Base-by-base conservation (phyloP, 1,140 invertebrate genomes). In the Steinernema feltiae region DNA sequence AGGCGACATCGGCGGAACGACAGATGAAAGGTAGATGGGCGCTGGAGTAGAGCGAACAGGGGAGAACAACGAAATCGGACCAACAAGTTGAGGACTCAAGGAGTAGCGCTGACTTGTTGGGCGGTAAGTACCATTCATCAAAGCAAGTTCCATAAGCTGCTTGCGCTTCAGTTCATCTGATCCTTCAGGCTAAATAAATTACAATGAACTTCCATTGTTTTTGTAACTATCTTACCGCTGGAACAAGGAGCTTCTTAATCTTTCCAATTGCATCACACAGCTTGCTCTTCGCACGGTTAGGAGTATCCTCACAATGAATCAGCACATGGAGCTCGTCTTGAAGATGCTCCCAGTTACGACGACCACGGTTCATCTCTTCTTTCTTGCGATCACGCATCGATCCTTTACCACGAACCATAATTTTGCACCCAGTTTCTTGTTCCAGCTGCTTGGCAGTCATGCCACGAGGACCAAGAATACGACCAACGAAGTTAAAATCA, bases 361-460 rank as follows among this genome's bases (percentile, higher is more conserved):
- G 99, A 74, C 97, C 97, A 86, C 94, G 91, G 89, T 98, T 98
- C 84, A 93, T 92, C 88, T 98, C 95, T 89, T 99, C 97, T 93
- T 98, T 98, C 89, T 96, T 95, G 90, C 98, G 98, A 87, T 99
- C 96, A 87, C 97, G 91, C 96, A 99, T 99, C 48, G 95, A 98
- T n/a, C 97, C 97, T 88, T 97, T 96, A 84, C 97, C 97, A 89
- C 97, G 91, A 77, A 99, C 95, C 96, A 99, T 99, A 82, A 99
- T 98, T 91, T 98, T 99, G 89, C 97, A 99, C 83, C 96, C 95
- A 82, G 97, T 99, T 90, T 98, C 96, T 88, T 97, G 93, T 89
- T 99, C 97, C 86, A 99, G 89, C 88, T 99, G 95, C 89, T 99
- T 99, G 30, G 97, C 96, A 74, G 97, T 99, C 95, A 99, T 98